Conservation (phyloP, 2,797 vertebrate species). For the Erethizon dorsatum region DNA sequence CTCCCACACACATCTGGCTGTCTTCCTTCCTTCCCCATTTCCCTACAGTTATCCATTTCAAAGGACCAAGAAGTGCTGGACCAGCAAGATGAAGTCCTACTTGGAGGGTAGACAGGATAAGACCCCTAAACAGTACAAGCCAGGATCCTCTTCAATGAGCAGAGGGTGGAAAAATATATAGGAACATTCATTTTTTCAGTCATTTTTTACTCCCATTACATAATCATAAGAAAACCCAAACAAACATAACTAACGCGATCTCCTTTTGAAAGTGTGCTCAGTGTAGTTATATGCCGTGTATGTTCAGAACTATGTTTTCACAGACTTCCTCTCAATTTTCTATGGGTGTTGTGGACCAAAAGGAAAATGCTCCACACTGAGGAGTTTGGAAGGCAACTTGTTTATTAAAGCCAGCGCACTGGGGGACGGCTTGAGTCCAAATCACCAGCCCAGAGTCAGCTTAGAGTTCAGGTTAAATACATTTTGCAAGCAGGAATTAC, state of each 20-base stretch:
- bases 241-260: neutral
- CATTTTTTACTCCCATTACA: neutral
- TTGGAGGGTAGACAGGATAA: neutral
- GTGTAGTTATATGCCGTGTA: neutral
- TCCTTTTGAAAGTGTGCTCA: neutral
- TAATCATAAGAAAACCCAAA: neutral
- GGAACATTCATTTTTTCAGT: neutral
- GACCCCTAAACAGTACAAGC: neutral
- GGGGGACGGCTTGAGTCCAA: no score
- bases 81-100: neutral
- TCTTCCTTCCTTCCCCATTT: neutral
- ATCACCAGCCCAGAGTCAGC: no score
- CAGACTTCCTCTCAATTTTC: neutral
- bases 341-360: neutral
- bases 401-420: no score
- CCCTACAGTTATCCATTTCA: neutral
- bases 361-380: no score
- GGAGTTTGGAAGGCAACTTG: no score
- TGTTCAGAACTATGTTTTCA: neutral
- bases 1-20: neutral
- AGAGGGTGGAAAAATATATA: neutral
- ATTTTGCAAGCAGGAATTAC: no score
- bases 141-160: neutral
- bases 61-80: neutral
- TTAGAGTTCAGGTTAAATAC: no score